Base-by-base conservation (phyloP, 2,113 vertebrate genomes). In the Protobothrops flavoviridis region DNA sequence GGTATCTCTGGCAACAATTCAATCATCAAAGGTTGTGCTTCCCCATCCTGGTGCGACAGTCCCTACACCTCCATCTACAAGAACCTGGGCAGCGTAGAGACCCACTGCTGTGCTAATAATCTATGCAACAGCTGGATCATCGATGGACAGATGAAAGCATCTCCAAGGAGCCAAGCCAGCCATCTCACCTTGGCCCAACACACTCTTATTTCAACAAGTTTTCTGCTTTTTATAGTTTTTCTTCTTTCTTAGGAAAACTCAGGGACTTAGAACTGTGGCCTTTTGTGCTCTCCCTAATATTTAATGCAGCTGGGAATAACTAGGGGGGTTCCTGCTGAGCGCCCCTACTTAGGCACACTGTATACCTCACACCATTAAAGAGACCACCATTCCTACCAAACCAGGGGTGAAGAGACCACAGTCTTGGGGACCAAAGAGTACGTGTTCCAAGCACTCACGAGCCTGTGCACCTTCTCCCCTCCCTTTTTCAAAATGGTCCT, bases 41-140 rank as follows among this genome's bases (percentile, higher is more conserved):
- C 90, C 9, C 48, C 93, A 1, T 81, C 90, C 13, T 94, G 93
- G 93, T 94, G 93, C 10, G 5, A 86, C 17, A 53, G 90, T n/a
- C 55, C 90, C 17, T 94, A 94, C 6, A 92, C 69, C 2, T 29
- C 93, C 17, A 26, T 92, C 87, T 92, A 94, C 69, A 92, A 92
- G 87, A 52, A 89, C 33, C n/a, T 94, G 55, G 55, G 90, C 1
- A 56, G 23, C 9, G 3, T 59, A 24, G 26, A 86, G 17, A 53
- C 52, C 87, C 90, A 4, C 11, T 94, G 93, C 91, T 94, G 93
- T 33, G 29, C 15, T 0, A 55, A 69, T 7, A 20, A 85, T 1
- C 48, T 90, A 64, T 94, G 93, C 87, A 94, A 94, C 90, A 33
- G 5, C n/a, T 1, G 5, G 90, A 94, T 86, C 24, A 0, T 33